Evolutionary conservation across 2,888 invertebrate species (phyloP).

Genomic region (Lacanobia oleracea): DNA sequence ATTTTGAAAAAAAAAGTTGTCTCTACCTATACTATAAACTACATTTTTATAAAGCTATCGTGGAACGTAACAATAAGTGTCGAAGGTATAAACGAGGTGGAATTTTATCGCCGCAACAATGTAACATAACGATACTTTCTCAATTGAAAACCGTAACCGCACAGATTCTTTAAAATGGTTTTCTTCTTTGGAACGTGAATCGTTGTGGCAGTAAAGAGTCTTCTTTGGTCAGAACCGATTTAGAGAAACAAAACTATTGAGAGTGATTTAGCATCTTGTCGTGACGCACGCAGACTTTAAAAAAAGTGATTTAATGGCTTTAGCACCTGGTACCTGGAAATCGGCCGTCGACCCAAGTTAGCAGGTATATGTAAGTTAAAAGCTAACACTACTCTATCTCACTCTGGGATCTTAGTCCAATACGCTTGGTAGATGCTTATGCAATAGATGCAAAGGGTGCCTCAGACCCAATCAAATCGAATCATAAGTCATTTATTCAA

Average conservation of each 20-base stretch:
- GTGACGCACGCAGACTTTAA: neutral
- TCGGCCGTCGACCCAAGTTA: too few relatives aligned
- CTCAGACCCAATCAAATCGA: neutral
- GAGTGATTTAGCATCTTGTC: neutral
- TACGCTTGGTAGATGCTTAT: neutral
- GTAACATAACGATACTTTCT: constrained; percentile 18
- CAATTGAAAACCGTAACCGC: constrained; percentile 40
- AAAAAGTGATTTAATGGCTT: too few relatives aligned
- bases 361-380: too few relatives aligned
- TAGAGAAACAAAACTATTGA: neutral
- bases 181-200: constrained; percentile 4
- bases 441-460: neutral
- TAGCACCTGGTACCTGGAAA: too few relatives aligned
- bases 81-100: constrained; percentile 10
- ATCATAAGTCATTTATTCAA: neutral
- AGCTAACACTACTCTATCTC: too few relatives aligned
- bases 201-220: neutral
- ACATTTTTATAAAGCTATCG: neutral
- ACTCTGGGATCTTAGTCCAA: too few relatives aligned
- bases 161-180: constrained; percentile 10
- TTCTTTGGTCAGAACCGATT: neutral
- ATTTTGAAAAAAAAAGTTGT: neutral
- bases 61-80: constrained; percentile 16
- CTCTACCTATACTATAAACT: neutral
- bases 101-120: constrained; percentile 40